Evolutionary conservation across 2,113 vertebrate genomes (phyloP).

Genomic region (Daboia siamensis): DNA sequence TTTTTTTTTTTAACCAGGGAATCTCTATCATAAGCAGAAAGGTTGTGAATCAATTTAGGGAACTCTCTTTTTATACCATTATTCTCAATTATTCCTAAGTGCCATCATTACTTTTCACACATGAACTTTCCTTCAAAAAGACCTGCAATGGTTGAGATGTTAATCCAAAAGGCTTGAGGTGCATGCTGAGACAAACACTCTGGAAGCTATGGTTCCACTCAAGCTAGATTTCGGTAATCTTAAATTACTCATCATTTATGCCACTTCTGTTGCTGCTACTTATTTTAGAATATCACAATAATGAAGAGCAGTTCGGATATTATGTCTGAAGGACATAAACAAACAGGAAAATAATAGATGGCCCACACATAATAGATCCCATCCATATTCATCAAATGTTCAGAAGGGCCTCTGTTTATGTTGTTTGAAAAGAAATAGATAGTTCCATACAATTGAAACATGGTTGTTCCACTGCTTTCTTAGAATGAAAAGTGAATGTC

Average conservation of each 20-base stretch:
- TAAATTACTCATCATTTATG: neutral
- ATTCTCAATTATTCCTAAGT: neutral
- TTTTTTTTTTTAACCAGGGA: neutral
- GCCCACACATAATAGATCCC: neutral
- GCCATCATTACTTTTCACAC: neutral
- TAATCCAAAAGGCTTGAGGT: neutral
- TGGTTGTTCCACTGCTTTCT: neutral
- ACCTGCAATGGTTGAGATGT: neutral
- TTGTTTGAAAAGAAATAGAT: neutral
- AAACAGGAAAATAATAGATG: neutral
- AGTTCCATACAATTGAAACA: neutral
- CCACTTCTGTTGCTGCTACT: neutral
- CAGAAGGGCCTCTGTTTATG: neutral
- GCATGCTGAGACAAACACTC: neutral
- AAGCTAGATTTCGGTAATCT: too few relatives aligned
- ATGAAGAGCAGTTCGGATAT: neutral
- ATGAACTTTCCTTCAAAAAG: neutral
- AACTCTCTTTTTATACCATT: neutral
- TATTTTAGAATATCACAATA: neutral
- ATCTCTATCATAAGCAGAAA: neutral
- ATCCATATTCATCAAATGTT: neutral
- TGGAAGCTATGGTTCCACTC: neutral
- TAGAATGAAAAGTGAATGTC: neutral
- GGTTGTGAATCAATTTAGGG: neutral
- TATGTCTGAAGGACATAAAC: neutral